Conservation (phyloP, 2,113 vertebrate genomes). For the Paracanthobrama guichenoti region DNA sequence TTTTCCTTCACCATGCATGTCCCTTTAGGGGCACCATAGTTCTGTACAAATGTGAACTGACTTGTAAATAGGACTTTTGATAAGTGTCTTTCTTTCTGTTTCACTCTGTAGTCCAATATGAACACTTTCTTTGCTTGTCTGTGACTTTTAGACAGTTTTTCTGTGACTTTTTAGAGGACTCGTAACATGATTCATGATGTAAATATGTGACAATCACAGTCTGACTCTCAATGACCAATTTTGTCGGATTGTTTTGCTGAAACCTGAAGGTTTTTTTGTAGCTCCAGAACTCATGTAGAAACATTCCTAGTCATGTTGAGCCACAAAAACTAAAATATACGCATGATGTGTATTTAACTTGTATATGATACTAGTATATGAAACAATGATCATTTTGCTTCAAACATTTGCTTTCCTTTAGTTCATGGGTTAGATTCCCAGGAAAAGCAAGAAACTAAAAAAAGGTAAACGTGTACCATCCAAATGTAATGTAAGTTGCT, state of each 20-base stretch:
- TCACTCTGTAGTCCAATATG: background rate
- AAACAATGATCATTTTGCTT: background rate
- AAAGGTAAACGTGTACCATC: too few species aligned
- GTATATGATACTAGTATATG: too few species aligned
- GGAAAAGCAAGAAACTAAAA: too few species aligned
- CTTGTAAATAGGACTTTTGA: background rate
- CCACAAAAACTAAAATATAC: background rate
- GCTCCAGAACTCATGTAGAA: background rate
- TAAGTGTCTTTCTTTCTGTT: background rate
- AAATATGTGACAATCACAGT: background rate
- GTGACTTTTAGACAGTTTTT: background rate
- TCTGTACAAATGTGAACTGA: background rate
- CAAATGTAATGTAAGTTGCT: too few species aligned
- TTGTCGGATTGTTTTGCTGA: background rate
- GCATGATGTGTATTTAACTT: background rate
- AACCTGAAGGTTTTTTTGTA: background rate
- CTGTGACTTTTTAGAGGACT: background rate
- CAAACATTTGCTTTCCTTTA: background rate
- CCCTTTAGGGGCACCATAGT: too few species aligned
- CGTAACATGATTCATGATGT: background rate
- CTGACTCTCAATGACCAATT: background rate
- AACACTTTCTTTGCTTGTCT: constrained; percentile 3
- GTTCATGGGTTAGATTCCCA: too few species aligned
- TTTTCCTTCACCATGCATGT: too few species aligned
- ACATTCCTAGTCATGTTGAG: background rate